phyloP scores from a whole-genome alignment of 2,797 vertebrate species.

The Anabas testudineus region DNA sequence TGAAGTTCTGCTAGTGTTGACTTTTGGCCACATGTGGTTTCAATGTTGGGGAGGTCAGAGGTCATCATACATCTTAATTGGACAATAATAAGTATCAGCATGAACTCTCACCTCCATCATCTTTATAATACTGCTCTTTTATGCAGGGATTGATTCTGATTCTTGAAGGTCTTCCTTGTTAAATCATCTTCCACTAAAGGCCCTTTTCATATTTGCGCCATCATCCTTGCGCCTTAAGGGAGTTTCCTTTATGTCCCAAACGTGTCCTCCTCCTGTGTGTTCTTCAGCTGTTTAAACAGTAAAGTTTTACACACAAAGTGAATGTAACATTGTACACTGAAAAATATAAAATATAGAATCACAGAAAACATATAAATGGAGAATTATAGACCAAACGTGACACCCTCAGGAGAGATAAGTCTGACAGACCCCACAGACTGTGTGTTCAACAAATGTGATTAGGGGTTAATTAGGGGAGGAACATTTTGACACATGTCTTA shows the following conservation, averaged over 20 bases:
- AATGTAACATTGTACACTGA: not conserved
- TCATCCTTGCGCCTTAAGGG: constrained; percentile 1
- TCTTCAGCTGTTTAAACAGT: not conserved
- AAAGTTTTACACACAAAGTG: not conserved
- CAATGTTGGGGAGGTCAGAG: constrained; percentile 70
- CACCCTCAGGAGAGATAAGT: constrained; percentile 67
- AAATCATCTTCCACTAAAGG: constrained; percentile 20
- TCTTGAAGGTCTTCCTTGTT: constrained; percentile 20
- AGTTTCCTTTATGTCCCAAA: constrained; percentile 17
- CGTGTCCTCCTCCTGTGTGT: not conserved
- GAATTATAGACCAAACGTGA: constrained; percentile 54
- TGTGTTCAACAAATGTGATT: constrained; percentile 82
- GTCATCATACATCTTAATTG: constrained; percentile 68
- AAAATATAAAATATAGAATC: constrained; percentile 13
- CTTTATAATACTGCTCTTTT: constrained; percentile 30
- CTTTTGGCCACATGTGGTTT: constrained; percentile 78
- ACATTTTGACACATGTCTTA: constrained; percentile 83
- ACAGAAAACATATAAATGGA: constrained; percentile 11
- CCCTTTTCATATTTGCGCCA: constrained; percentile 15
- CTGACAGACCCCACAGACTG: constrained; percentile 68
- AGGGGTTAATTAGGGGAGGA: constrained; percentile 71
- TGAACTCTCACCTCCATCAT: constrained; percentile 69
- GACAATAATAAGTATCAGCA: constrained; percentile 73
- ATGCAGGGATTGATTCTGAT: constrained; percentile 18
- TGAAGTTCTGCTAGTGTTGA: constrained; percentile 65